Percentiles rank a stretch among this genome's conserved stretches.
These are phyloP conservation scores for Spatulosminthurus flaviceps DNA, from an alignment of 2,888 invertebrate species.

Conservation along the genomic window DNA sequence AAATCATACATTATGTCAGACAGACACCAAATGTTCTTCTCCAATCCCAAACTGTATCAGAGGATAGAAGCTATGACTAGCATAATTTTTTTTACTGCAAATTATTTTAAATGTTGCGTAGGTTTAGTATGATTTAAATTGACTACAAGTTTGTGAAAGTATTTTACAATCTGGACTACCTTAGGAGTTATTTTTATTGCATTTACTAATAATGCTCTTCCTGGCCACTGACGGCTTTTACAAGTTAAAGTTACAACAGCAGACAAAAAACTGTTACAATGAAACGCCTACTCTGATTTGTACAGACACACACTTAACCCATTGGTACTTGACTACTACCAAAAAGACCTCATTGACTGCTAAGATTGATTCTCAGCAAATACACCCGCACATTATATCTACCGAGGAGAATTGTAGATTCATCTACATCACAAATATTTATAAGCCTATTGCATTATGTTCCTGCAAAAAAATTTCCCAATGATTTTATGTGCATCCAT, in stretches of 20 bases:
- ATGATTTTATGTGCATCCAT: too few relatives aligned
- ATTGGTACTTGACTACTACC: neutral
- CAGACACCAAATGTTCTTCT: too few relatives aligned
- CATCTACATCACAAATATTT: too few relatives aligned
- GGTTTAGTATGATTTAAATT: neutral
- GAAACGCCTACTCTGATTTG: slow-evolving; percentile 25
- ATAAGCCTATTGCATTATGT: slow-evolving; percentile 6
- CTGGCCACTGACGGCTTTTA: neutral
- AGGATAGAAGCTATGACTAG: neutral
- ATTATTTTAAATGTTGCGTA: neutral
- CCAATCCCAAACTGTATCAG: too few relatives aligned
- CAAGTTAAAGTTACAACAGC: slow-evolving; percentile 2
- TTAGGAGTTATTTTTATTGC: slow-evolving; percentile 12
- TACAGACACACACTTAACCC: neutral
- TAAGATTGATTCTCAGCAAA: slow-evolving; percentile 11
- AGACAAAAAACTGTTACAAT: slow-evolving; percentile 18
- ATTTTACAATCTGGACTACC: neutral
- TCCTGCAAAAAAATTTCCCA: too few relatives aligned
- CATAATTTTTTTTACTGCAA: neutral
- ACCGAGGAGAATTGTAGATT: neutral
- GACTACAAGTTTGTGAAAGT: neutral
- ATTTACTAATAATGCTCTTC: slow-evolving; percentile 1
- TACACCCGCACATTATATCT: slow-evolving; percentile 18
- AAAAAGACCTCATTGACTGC: slow-evolving; percentile 4
- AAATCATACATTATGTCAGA: too few relatives aligned